Base-by-base conservation (phyloP, 2,797 vertebrate species). In the Myotis pilosus region DNA sequence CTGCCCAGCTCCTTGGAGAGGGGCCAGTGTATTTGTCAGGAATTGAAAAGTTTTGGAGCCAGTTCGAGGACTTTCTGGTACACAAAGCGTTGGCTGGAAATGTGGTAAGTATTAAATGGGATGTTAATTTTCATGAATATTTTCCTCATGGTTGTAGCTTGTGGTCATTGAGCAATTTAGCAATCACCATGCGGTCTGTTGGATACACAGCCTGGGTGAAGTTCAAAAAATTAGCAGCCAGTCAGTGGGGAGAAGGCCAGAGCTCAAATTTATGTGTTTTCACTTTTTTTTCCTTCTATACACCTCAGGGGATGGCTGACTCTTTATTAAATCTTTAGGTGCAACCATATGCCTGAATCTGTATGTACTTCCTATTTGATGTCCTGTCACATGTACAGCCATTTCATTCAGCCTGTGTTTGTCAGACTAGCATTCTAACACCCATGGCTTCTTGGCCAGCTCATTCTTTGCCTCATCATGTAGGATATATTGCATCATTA, bases 121-220 rank as follows among this genome's bases (percentile, higher is more conserved):
- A 89, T 72, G 66, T 94, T 96, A 84, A 96, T 96, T 97, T 97
- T 96, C 87, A 96, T 92, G 94, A 89, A 87, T 81, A 44, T 97
- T 98, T 97, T 96, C 94, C 94, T 81, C 89, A 83, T 97, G 96
- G 94, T 94, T 97, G 96, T 97, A 96, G 93, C 97, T 97, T 97
- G 97, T 97, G 97, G 97, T 97, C 97, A 97, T 36, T 96, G 96
- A 97, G 94, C 97, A 97, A 97, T 97, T 97, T 97, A 97, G 94
- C 97, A 97, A 97, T 97, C 97, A 96, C 96, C 96, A 95, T 96
- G 97, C 96, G 97, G 95, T 97, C 96, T 60, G 92, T 97, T 95
- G 96, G 94, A 92, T 64, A 51, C 64, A 49, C 16, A 62, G 79
- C 62, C 97, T 96, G 66, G 84, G 78, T 96, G 97, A 97, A 97